phyloP scores from a whole-genome alignment of 2,888 invertebrate species.

The Drosophila demipolita region DNA sequence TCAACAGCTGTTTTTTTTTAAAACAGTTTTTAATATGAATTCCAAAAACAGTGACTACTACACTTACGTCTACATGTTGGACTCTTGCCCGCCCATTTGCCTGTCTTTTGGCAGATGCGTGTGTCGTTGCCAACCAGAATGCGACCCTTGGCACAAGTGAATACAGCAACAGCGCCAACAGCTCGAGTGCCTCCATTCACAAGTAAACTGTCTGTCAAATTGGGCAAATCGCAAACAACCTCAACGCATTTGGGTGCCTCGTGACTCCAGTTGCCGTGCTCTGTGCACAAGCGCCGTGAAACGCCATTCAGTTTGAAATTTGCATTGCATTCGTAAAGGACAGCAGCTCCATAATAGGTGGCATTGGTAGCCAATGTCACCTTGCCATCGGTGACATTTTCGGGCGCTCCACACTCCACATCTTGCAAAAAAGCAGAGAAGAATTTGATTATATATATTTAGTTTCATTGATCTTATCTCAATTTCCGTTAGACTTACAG shows the following conservation, averaged over 20 bases:
- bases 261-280: conserved; percentile 96
- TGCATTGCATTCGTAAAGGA: conserved; percentile 92
- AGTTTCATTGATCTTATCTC: neutral
- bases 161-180: conserved; percentile 92
- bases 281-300: conserved; percentile 92
- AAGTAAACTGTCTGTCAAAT: conserved; percentile 86
- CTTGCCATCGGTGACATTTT: conserved; percentile 90
- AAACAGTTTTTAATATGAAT: neutral
- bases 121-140: conserved; percentile 92
- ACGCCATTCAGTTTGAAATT: conserved; percentile 94
- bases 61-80: conserved; percentile 93
- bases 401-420: conserved; percentile 94
- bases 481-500: conserved; percentile 87
- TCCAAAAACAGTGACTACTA: conserved; percentile 40
- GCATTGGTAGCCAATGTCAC: conserved; percentile 93
- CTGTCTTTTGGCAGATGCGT: conserved; percentile 90
- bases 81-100: conserved; percentile 92
- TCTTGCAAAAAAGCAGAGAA: conserved; percentile 85
- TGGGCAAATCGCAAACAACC: conserved; percentile 92
- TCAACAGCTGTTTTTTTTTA: conserved; percentile 89
- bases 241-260: conserved; percentile 93
- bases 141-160: conserved; percentile 93
- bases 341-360: conserved; percentile 94
- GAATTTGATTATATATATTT: neutral
- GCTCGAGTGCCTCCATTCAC: conserved; percentile 89